Evolutionary conservation across 2,113 vertebrate genomes (phyloP).

Genomic region (Crotophaga sulcirostris): DNA sequence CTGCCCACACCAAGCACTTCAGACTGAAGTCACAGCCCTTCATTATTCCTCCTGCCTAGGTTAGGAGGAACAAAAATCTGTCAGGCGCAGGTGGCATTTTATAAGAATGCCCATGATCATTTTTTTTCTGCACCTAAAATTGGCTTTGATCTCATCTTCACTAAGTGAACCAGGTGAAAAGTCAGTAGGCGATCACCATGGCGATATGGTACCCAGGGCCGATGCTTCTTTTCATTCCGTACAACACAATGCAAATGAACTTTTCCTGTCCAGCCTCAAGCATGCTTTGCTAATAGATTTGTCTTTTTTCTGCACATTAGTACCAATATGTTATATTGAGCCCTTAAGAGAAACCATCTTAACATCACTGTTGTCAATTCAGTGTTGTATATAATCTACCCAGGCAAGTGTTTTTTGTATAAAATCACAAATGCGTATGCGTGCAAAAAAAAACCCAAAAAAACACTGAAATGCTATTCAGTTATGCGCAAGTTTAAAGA

Average conservation of each 20-base stretch:
- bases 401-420: background rate
- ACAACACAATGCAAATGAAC: background rate
- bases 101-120: background rate
- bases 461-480: background rate
- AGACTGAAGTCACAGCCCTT: background rate
- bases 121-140: background rate
- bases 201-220: background rate
- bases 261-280: background rate
- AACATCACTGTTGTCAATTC: background rate
- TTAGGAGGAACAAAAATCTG: background rate
- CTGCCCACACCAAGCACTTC: background rate
- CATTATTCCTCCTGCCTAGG: background rate
- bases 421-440: background rate
- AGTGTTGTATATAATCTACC: background rate
- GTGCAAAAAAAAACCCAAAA: background rate
- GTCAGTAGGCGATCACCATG: background rate
- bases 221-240: background rate
- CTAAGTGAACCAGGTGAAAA: background rate
- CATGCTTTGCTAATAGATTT: background rate
- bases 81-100: background rate
- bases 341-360: constrained; percentile 1
- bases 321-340: background rate
- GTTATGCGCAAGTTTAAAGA: background rate
- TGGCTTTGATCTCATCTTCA: background rate
- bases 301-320: background rate